A percentile compares a stretch with the other conserved stretches of the same genome.
Conservation (phyloP, 2,113 vertebrate genomes). For the Urocynchramus pylzowi region DNA sequence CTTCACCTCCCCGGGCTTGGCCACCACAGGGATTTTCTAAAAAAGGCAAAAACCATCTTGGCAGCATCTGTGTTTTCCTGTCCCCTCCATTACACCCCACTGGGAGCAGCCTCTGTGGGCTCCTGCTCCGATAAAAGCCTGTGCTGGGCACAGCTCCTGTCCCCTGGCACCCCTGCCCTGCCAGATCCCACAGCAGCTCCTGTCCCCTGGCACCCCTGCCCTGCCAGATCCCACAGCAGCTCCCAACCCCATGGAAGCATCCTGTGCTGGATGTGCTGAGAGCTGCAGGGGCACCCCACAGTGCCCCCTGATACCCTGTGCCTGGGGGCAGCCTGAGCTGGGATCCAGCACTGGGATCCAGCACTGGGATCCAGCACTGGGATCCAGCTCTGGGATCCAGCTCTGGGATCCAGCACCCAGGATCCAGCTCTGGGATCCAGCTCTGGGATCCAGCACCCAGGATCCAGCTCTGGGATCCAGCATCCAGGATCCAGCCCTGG, state of each 20-base stretch:
- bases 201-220: too few species aligned
- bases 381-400: too few species aligned
- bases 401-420: too few species aligned
- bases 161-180: not conserved
- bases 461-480: too few species aligned
- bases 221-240: too few species aligned
- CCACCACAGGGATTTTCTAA: not conserved
- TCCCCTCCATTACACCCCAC: fast-evolving
- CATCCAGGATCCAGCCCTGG: too few species aligned
- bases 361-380: too few species aligned
- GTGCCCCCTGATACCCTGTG: not conserved
- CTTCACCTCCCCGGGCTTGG: not conserved
- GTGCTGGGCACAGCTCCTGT: not conserved
- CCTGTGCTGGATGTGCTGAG: fast-evolving
- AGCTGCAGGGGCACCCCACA: not conserved
- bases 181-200: too few species aligned
- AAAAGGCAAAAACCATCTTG: not conserved
- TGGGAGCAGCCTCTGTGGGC: not conserved
- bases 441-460: too few species aligned
- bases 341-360: too few species aligned
- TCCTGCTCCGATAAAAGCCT: not conserved
- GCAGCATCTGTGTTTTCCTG: not conserved
- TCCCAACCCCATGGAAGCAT: fast-evolving
- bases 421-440: too few species aligned
- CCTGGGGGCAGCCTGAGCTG: fast-evolving